Evolutionary conservation across 2,888 invertebrate genomes (phyloP), one percentile per base, ranked within the genome.

Genomic region (Hermaeophaga mercurialis): DNA sequence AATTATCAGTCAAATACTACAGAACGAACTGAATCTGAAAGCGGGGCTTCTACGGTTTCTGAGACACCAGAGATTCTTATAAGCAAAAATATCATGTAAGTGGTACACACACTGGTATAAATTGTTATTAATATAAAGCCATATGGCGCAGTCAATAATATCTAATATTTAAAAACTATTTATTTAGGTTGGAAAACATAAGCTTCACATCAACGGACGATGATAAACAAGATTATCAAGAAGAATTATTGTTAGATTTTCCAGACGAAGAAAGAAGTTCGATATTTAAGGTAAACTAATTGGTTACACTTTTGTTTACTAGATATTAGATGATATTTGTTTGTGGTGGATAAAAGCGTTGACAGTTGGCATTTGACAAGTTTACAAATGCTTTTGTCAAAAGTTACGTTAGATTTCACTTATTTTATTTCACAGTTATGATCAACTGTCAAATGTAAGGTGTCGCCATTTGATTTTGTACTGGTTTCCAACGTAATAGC

Each of bases 201-300:
- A 77, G 76, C 66, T 78, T 76, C 61, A 72, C 73, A 2, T 76
- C 76, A 12, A 78, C 79, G 11, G 82, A 82, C 47, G 82, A 82
- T 49, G 82, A 83, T 63, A 80, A 82, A 17, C 82, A 82, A 61
- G 83, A 84, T 61, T 77, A 82, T 47, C 79, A 82, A n/a, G 83
- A 84, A 64, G 84, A 84, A 66, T 72, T 84, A 12, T 75, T 89
- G 5, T 81, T 85, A 67, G 85, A 85, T 22, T 89, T 89, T 74
- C 82, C 83, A 0, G 81, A 83, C 17, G 84, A 85, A 38, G 88
- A 89, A 74, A 80, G 87, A 1, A 81, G 82, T 15, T 85, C 86
- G 1, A 83, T 93, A 7, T 80, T 87, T 47, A 82, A 82, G 66
- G 76, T 77, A 67, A 12, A 39, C 41, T n/a, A n/a, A n/a, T n/a